Evolutionary conservation across 2,797 vertebrate genomes (phyloP), one percentile per base, ranked within the genome.

Genomic region (Poliocrania exsul): DNA sequence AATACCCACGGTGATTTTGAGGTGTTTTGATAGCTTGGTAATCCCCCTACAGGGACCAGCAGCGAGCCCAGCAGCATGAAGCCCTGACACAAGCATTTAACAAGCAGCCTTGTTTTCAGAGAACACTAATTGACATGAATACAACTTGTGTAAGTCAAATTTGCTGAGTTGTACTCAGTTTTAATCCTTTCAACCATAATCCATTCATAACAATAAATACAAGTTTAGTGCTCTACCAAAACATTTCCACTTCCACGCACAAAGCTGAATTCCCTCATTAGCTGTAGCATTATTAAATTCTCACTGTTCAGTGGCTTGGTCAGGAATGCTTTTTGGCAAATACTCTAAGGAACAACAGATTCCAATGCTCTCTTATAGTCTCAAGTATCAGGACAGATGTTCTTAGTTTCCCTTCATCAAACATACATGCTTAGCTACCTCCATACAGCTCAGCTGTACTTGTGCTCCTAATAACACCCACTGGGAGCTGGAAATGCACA

Each of bases 391-490:
- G 81, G 71, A 80, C 67, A 94, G 78, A 74, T 50, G 1, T 66
- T 93, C 49, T 64, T 18, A 64, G 83, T 35, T 93, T 83, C 92
- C 66, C 81, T 70, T 51, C 77, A 92, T 88, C 93, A 88, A 64
- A 71, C 75, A 66, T 5, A 47, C 51, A 80, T 2, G 38, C 25
- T 38, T 38, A 65, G 92, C 81, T 83, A 58, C 70, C 72, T 64
- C 83, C n/a, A 23, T 10, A 50, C 37, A 95, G 90, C 78, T 89
- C 83, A 46, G 71, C 74, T 70, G 47, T 28, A 25, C 66, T 89
- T 47, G 64, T 82, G 75, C 61, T 94, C 81, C 84, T 96, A 94
- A 96, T 88, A 89, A 92, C 50, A 86, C 70, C 92, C 84, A 42
- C 84, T 78, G 88, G 93, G 94, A 97, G 61, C 64, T 87, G 53